These are phyloP conservation scores for Rhorus exstirpatorius DNA, from an alignment of 2,888 invertebrate species.

Conservation along the genomic window DNA sequence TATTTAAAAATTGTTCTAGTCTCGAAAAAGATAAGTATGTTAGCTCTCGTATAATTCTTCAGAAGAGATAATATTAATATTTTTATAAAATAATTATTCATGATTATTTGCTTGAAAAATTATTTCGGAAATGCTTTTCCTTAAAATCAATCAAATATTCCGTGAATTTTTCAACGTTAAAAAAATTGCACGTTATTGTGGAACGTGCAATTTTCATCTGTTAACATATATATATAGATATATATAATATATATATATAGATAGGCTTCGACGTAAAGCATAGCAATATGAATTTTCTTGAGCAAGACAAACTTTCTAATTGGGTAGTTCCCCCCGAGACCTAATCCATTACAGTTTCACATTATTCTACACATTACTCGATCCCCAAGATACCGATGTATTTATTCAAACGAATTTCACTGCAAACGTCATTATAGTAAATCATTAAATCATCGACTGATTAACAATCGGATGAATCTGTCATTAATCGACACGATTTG, in stretches of 20 bases:
- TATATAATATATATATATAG: too few relatives aligned
- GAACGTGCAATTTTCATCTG: not conserved
- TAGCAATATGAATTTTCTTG: constrained; percentile 48
- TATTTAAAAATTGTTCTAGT: too few relatives aligned
- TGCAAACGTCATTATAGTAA: constrained; percentile 4
- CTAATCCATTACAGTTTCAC: constrained; percentile 21
- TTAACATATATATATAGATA: too few relatives aligned
- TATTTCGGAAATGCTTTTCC: not conserved
- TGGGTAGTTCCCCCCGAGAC: constrained; percentile 46
- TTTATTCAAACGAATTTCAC: not conserved
- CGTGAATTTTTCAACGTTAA: too few relatives aligned
- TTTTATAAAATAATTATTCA: too few relatives aligned
- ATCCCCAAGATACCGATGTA: not conserved
- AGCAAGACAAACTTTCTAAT: constrained; percentile 54
- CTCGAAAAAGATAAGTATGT: too few relatives aligned
- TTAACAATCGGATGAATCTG: too few relatives aligned
- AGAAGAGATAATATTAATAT: too few relatives aligned
- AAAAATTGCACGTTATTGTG: not conserved
- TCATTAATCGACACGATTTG: too few relatives aligned
- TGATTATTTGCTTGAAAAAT: not conserved
- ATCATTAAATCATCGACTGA: not conserved
- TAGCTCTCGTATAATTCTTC: too few relatives aligned
- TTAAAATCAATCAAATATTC: too few relatives aligned
- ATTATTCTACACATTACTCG: too few relatives aligned
- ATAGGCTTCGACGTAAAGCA: not conserved